Percentiles rank a stretch among this genome's conserved stretches.
phyloP scores from a whole-genome alignment of 2,797 vertebrate species.

The Glyptemys insculpta region DNA sequence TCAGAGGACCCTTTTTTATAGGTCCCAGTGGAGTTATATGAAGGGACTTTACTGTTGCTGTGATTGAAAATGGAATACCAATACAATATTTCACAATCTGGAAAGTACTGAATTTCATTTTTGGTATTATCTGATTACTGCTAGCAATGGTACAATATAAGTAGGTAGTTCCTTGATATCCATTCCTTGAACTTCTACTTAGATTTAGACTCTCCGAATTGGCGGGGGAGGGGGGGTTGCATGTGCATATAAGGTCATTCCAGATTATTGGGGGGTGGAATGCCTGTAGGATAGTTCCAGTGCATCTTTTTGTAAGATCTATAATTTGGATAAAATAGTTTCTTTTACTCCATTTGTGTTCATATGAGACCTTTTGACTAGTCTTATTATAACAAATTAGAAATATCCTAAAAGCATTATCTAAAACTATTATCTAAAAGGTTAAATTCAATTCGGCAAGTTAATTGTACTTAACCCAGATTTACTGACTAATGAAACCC shows the following conservation, averaged over 20 bases:
- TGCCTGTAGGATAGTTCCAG: background rate
- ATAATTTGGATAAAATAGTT: slow-evolving; percentile 11
- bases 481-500: slow-evolving; percentile 18
- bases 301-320: background rate
- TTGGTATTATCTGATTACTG: background rate
- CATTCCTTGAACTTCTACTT: background rate
- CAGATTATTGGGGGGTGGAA: background rate
- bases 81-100: background rate
- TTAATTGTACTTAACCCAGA: background rate
- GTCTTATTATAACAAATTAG: slow-evolving; percentile 3
- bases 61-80: slow-evolving; percentile 33
- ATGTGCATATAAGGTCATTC: background rate
- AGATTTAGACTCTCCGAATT: background rate
- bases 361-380: background rate
- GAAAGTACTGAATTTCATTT: background rate
- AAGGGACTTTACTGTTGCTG: background rate
- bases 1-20: slow-evolving; percentile 20
- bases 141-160: background rate
- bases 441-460: slow-evolving; percentile 16
- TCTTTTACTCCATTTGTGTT: slow-evolving; percentile 14
- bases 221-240: too few species aligned
- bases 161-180: background rate
- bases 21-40: slow-evolving; percentile 33
- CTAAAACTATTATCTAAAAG: background rate
- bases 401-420: background rate